Percentiles rank a stretch among this genome's conserved stretches.
Conservation (phyloP, 2,797 vertebrate genomes). For the Taenioides sp. region DNA sequence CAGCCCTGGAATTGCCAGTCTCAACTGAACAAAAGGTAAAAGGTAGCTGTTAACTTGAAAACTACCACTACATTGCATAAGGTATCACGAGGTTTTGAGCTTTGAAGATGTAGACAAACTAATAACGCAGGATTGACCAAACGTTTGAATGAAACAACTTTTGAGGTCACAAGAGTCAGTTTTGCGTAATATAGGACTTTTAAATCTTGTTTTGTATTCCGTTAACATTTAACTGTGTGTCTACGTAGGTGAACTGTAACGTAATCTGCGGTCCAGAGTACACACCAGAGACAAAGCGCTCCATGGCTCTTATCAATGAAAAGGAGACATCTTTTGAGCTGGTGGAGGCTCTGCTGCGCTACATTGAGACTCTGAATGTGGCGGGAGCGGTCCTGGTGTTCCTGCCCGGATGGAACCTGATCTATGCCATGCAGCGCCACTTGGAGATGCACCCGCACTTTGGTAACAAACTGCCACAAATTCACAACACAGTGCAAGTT, state of each 20-base stretch:
- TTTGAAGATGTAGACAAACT: too few relatives aligned
- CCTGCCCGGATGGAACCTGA: constrained; percentile 96
- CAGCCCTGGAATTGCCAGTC: too few relatives aligned
- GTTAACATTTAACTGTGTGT: neutral
- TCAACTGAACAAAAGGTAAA: too few relatives aligned
- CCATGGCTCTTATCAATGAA: constrained; percentile 90
- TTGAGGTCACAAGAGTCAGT: too few relatives aligned
- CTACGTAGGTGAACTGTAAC: constrained; percentile 88
- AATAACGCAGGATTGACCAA: too few relatives aligned
- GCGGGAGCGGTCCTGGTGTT: constrained; percentile 90
- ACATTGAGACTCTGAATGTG: constrained; percentile 90
- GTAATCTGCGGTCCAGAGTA: constrained; percentile 86
- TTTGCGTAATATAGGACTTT: too few relatives aligned
- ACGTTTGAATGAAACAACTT: too few relatives aligned
- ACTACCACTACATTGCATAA: too few relatives aligned
- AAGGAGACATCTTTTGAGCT: constrained; percentile 95
- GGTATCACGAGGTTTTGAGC: too few relatives aligned
- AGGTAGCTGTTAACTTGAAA: too few relatives aligned
- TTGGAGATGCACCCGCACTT: constrained; percentile 92
- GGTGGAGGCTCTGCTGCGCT: constrained; percentile 89
- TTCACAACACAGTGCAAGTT: neutral
- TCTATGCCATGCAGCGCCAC: constrained; percentile 94
- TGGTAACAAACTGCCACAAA: constrained; percentile 64
- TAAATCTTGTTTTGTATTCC: neutral
- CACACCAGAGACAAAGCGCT: constrained; percentile 82